phyloP scores from a whole-genome alignment of 2,113 vertebrate species.

The Cryptomyrus ogoouensis region DNA sequence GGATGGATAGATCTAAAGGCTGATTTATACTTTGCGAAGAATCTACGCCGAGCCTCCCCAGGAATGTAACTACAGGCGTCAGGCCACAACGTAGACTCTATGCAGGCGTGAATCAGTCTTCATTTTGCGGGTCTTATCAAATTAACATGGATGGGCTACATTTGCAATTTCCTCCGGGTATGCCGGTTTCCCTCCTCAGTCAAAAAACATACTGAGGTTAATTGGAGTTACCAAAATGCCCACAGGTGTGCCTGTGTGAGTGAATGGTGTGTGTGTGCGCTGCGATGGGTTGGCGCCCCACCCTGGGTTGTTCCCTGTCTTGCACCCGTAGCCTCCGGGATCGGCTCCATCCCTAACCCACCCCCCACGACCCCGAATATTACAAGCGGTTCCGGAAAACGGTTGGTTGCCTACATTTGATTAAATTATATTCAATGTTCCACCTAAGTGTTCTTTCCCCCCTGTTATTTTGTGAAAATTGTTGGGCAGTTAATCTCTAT shows the following conservation, averaged over 20 bases:
- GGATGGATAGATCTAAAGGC: neutral
- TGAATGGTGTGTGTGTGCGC: neutral
- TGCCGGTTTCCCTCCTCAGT: neutral
- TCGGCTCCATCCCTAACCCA: neutral
- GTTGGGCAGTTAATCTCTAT: neutral
- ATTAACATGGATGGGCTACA: neutral
- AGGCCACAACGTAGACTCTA: neutral
- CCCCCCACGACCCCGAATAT: neutral
- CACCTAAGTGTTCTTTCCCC: neutral
- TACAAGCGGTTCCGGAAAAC: neutral
- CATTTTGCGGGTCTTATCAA: neutral
- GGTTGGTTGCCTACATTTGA: neutral
- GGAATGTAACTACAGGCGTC: neutral
- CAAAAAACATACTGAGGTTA: neutral
- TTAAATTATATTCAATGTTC: neutral
- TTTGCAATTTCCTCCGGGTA: neutral
- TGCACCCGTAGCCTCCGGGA: neutral
- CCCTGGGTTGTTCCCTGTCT: neutral
- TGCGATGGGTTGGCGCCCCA: neutral
- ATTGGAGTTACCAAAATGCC: neutral
- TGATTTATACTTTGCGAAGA: neutral
- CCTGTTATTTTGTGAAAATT: neutral
- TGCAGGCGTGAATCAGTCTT: neutral
- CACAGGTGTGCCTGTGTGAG: neutral
- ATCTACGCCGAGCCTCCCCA: neutral